Base-by-base conservation (phyloP, 2,797 vertebrate species). In the Pterois miles region DNA sequence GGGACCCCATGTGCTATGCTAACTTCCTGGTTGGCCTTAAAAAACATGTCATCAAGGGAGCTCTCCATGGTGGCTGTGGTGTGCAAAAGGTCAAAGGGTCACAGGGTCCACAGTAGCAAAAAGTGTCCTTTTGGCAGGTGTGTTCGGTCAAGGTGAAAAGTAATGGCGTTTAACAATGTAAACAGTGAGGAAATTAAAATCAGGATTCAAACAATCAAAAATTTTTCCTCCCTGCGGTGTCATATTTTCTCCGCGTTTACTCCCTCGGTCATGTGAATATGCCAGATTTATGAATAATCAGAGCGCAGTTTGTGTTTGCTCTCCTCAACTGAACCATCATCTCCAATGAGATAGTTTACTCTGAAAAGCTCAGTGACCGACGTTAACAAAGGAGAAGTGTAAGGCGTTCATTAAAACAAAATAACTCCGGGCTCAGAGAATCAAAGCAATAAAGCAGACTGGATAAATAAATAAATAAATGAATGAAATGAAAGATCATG, bases 321-420 rank as follows among this genome's bases (percentile, higher is more conserved):
- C 91, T 88, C 89, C 89, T 94, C 93, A 95, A 96, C 88, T 94
- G 87, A 94, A 96, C 95, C 95, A 95, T 95, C 95, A 96, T 93
- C 90, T 94, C 81, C 86, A 89, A 91, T 87, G 87, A 89, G 85
- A 91, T 84, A 89, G 95, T 95, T 95, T 95, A 95, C 85, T 83
- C 92, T 89, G 86, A 92, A 90, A 91, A 86, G 85, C 90, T 93
- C 76, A 85, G 86, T 86, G 88, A 82, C 90, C 53, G 76, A 76
- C 78, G 81, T 88, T 84, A 89, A 94, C 90, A 95, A 94, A 94
- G 89, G 84, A 86, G 83, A 83, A 90, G 89, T 89, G 88, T 86
- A 69, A 93, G 90, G 90, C 88, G 88, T 92, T 88, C 92, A 94
- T 93, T 92, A 94, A 92, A 94, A 89, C 88, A 90, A 95, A 95